Conservation (phyloP, 1,140 invertebrate genomes). For the Macrobrachium rosenbergii region DNA sequence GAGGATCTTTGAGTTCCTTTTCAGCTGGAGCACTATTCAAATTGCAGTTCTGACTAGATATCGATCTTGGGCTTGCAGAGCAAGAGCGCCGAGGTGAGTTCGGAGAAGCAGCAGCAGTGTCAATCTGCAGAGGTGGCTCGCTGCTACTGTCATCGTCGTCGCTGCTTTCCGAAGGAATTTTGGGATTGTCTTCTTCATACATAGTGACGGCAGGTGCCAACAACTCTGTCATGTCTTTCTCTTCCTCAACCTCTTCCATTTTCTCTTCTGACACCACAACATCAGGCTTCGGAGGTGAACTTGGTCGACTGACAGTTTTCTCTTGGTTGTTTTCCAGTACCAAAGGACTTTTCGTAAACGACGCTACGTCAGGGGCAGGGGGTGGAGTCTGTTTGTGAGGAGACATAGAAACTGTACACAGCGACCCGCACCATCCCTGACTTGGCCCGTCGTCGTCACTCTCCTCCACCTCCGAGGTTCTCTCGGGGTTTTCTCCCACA, state of each 20-base stretch:
- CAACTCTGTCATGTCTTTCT: background rate
- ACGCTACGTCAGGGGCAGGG: slow-evolving; percentile 30
- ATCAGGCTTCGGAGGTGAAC: too few species aligned
- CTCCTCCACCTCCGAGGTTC: slow-evolving; percentile 8
- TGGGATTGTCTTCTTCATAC: background rate
- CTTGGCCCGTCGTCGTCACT: slow-evolving; percentile 36
- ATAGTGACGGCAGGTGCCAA: slow-evolving; percentile 5
- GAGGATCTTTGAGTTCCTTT: background rate
- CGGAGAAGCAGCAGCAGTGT: slow-evolving; percentile 59
- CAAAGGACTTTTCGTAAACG: background rate
- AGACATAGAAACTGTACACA: slow-evolving; percentile 65
- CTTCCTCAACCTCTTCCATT: slow-evolving; percentile 10
- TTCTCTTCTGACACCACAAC: too few species aligned
- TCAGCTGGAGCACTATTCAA: background rate
- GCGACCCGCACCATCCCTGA: slow-evolving; percentile 62
- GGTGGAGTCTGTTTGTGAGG: slow-evolving; percentile 51
- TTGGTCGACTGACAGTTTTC: too few species aligned
- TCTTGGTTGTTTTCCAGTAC: background rate
- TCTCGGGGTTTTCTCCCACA: slow-evolving; percentile 8
- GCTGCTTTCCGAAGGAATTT: slow-evolving; percentile 2
- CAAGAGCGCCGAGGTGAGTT: slow-evolving; percentile 44
- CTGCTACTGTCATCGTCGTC: slow-evolving; percentile 65
- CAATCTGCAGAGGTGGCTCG: slow-evolving; percentile 64
- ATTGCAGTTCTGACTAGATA: background rate
- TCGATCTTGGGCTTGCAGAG: slow-evolving; percentile 34